Conservation (phyloP, 2,888 invertebrate species). For the Ferrisia virgata region DNA sequence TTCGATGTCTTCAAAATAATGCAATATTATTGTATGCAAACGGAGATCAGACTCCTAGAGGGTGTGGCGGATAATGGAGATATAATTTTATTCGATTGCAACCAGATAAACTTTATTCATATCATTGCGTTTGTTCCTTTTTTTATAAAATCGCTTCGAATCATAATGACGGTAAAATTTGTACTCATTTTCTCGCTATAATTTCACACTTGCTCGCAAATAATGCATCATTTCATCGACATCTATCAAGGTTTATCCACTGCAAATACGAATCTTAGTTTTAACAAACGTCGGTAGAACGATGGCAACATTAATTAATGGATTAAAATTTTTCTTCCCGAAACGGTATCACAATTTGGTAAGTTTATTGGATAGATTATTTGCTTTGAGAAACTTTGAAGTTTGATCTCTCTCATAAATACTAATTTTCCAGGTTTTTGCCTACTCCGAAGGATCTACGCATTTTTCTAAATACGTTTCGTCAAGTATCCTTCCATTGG, state of each 20-base stretch:
- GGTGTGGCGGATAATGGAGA: slow-evolving; percentile 33
- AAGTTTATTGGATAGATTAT: not conserved
- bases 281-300: not conserved
- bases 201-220: not conserved
- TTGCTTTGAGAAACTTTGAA: not conserved
- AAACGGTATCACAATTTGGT: not conserved
- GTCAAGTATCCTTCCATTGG: not conserved
- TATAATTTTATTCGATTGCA: slow-evolving; percentile 41
- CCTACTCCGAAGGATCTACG: not conserved
- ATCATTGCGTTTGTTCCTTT: slow-evolving; percentile 29
- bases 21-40: slow-evolving; percentile 41
- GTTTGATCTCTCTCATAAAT: not conserved
- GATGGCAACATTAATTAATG: not conserved
- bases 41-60: slow-evolving; percentile 18
- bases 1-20: slow-evolving; percentile 37
- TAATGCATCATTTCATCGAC: not conserved
- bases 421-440: not conserved
- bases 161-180: not conserved
- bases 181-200: no score
- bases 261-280: not conserved
- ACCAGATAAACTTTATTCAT: not conserved
- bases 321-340: not conserved
- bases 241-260: slow-evolving; percentile 18
- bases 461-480: not conserved
- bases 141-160: slow-evolving; percentile 33